Evolutionary conservation across 2,113 vertebrate genomes (phyloP).

Genomic region (Oceanodroma tethys): DNA sequence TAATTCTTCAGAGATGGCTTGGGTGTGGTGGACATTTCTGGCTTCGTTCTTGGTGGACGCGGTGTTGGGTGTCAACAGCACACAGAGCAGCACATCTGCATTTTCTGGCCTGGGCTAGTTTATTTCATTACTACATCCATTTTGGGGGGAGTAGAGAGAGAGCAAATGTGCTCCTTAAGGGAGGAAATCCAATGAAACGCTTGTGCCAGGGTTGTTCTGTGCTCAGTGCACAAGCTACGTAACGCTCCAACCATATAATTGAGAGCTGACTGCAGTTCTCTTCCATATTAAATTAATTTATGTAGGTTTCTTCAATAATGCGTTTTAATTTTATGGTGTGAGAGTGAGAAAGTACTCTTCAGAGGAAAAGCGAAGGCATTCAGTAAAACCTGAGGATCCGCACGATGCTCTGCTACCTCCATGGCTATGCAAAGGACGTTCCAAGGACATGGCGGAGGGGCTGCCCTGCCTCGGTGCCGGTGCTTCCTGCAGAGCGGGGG

Average conservation of each 20-base stretch:
- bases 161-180: slow-evolving; percentile 42
- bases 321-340: not conserved
- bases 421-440: not conserved
- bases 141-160: slow-evolving; percentile 17
- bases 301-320: not conserved
- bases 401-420: not conserved
- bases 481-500: not conserved
- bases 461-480: not conserved
- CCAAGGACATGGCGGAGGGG: rapidly evolving
- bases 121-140: slow-evolving; percentile 45
- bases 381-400: not conserved
- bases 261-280: not conserved
- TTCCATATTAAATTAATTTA: not conserved
- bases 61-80: slow-evolving; percentile 14
- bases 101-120: slow-evolving; percentile 40
- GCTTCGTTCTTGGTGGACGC: not conserved
- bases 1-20: not conserved
- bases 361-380: not conserved
- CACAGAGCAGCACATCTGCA: slow-evolving; percentile 47
- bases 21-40: slow-evolving; percentile 24
- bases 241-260: not conserved
- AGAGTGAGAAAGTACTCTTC: not conserved
- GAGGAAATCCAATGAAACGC: not conserved
- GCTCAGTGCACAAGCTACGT: not conserved
- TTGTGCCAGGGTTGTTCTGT: slow-evolving; percentile 3